Conservation (phyloP, 2,888 invertebrate species). For the Bellardia pandia region DNA sequence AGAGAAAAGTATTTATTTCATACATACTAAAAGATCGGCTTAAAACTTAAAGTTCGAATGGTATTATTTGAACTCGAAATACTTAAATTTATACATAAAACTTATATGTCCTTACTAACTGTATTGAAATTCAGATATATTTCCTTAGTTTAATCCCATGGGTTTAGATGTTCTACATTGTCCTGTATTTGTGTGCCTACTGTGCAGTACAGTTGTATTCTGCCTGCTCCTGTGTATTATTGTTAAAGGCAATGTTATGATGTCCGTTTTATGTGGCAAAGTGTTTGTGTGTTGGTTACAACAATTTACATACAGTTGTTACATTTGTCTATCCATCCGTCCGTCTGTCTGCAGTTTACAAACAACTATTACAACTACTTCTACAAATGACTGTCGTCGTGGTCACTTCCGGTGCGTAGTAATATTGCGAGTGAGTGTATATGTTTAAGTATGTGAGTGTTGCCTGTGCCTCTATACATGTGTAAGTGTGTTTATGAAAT, state of each 20-base stretch:
- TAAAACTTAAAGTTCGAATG: too few species aligned
- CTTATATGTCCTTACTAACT: too few species aligned
- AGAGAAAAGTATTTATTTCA: background rate
- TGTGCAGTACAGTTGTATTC: slow-evolving; percentile 29
- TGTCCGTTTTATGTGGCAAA: slow-evolving; percentile 33
- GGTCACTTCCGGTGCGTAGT: slow-evolving; percentile 73
- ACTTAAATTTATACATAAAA: too few species aligned
- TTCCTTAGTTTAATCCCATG: too few species aligned
- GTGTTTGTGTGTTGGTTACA: slow-evolving; percentile 42
- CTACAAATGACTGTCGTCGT: slow-evolving; percentile 72
- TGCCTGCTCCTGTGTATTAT: slow-evolving; percentile 31
- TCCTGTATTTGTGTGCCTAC: background rate
- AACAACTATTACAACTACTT: slow-evolving; percentile 64
- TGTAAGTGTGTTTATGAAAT: slow-evolving; percentile 56
- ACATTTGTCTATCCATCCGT: slow-evolving; percentile 61
- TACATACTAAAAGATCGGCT: too few species aligned
- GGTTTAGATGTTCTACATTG: background rate
- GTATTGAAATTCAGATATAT: too few species aligned
- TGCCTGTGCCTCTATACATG: slow-evolving; percentile 20
- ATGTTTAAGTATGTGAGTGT: slow-evolving; percentile 23
- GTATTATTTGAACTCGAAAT: too few species aligned
- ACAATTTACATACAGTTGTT: slow-evolving; percentile 59
- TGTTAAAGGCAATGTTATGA: slow-evolving; percentile 64
- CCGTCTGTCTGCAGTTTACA: slow-evolving; percentile 45
- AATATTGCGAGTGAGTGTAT: slow-evolving; percentile 48